Evolutionary conservation across 2,888 invertebrate genomes (phyloP).

Genomic region (Mesochorus sp.): DNA sequence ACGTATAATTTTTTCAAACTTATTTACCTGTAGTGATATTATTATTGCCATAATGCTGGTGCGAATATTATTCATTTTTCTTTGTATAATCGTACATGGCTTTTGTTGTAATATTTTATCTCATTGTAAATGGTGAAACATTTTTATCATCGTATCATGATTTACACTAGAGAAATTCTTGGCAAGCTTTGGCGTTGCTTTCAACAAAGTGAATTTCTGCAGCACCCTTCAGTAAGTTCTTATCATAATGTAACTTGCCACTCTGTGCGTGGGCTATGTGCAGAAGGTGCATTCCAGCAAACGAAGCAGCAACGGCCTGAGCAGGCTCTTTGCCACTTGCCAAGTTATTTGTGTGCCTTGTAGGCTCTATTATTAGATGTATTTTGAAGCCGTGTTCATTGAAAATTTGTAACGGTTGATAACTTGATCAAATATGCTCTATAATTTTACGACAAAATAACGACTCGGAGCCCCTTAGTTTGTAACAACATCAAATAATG

Average conservation of each 20-base stretch:
- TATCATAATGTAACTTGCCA: slow-evolving; percentile 24
- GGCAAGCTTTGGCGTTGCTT: neutral
- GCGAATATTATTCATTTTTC: too few relatives aligned
- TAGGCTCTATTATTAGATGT: slow-evolving; percentile 14
- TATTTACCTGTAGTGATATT: too few relatives aligned
- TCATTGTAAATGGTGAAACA: neutral
- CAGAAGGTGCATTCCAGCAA: slow-evolving; percentile 24
- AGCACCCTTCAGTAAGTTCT: slow-evolving; percentile 8
- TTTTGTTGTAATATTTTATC: neutral
- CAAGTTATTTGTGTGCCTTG: slow-evolving; percentile 25
- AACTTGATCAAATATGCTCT: neutral
- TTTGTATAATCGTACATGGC: neutral
- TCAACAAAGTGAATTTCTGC: slow-evolving; percentile 6
- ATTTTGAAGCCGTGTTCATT: neutral
- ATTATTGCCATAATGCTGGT: too few relatives aligned
- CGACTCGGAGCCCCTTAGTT: neutral
- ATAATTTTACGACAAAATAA: neutral
- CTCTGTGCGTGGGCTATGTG: neutral
- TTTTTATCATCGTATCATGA: slow-evolving; percentile 13
- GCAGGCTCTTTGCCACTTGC: slow-evolving; percentile 19
- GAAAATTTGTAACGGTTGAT: neutral
- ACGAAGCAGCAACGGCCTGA: neutral
- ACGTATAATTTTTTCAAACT: too few relatives aligned
- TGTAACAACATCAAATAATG: too few relatives aligned
- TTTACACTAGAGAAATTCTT: slow-evolving; percentile 6